Percentiles rank a stretch among this genome's conserved stretches.
These are phyloP conservation scores for Caenorhabditis imperialis DNA, from an alignment of 2,888 invertebrate species.

Conservation along the genomic window DNA sequence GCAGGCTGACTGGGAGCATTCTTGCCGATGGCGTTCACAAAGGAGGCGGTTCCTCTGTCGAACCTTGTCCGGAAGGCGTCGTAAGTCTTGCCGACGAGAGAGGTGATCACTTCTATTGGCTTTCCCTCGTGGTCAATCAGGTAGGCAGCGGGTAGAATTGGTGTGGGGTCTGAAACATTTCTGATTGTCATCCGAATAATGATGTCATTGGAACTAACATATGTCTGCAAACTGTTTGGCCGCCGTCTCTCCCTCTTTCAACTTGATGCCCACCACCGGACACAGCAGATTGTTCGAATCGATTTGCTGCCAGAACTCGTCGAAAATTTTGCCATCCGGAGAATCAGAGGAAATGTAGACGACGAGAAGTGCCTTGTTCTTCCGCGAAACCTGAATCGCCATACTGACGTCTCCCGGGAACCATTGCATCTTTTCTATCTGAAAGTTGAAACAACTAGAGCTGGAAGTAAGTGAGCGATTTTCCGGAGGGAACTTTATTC, in stretches of 20 bases:
- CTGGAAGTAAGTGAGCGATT: too few species aligned
- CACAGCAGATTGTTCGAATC: slow-evolving; percentile 34
- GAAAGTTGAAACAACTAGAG: too few species aligned
- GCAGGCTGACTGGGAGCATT: neutral
- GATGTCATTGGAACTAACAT: slow-evolving; percentile 43
- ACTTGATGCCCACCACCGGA: slow-evolving; percentile 53
- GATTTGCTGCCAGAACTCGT: slow-evolving; percentile 44
- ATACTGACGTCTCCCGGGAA: slow-evolving; percentile 55
- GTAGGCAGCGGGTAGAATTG: slow-evolving; percentile 57
- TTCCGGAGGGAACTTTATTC: neutral
- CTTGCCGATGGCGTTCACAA: slow-evolving; percentile 9
- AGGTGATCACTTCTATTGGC: slow-evolving; percentile 55
- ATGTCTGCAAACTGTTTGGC: slow-evolving; percentile 54
- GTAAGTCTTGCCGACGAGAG: slow-evolving; percentile 28
- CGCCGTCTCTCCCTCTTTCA: slow-evolving; percentile 38
- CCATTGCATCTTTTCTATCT: slow-evolving; percentile 64
- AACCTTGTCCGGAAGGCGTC: slow-evolving; percentile 42
- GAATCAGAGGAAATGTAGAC: slow-evolving; percentile 51
- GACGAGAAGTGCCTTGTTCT: slow-evolving; percentile 57
- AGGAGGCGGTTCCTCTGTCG: slow-evolving; percentile 23
- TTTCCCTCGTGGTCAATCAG: slow-evolving; percentile 57
- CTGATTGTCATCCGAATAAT: neutral
- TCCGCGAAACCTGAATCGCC: slow-evolving; percentile 58
- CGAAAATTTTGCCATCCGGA: slow-evolving; percentile 48
- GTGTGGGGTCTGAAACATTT: slow-evolving; percentile 56